Evolutionary conservation across 2,113 vertebrate species (phyloP), one percentile per base, ranked within the genome.

Genomic region (Larimichthys polyactis): DNA sequence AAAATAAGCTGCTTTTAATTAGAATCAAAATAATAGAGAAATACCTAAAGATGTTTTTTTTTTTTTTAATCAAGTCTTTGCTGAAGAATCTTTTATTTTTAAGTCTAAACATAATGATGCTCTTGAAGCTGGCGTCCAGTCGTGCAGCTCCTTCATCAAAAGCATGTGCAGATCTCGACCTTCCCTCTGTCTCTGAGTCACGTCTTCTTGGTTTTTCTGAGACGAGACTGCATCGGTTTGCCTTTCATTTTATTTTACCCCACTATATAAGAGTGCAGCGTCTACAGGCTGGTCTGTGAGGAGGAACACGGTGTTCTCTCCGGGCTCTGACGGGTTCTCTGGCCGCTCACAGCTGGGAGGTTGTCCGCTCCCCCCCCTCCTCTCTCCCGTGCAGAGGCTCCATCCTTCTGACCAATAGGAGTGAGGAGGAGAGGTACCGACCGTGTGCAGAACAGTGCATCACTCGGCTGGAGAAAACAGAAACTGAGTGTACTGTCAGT

Each of bases 261-360:
- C 54, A 17, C 51, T 8, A 9, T n/a, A 8, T 32, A 5, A 32
- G 32, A 36, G 27, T 20, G 69, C 19, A 19, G 64, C 55, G 22
- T 63, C 75, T 78, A 52, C 67, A 62, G 57, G 57, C 52, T 2
- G 46, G 15, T 64, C 14, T 29, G 64, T n/a, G 71, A 43, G 72
- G 72, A 68, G 85, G 88, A 90, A 87, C 85, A 86, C 78, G 0
- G 80, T 88, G 86, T 90, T 83, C 89, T 86, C 83, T 71, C 24
- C 58, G 68, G 70, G 72, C 78, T 83, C 58, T 59, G 62, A 22
- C n/a, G 19, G 77, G 49, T 81, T 82, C 69, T 82, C 73, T 58
- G 70, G 49, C n/a, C 22, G 76, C 74, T 85, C 55, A 19, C 49
- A 81, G 66, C 80, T 80, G 80, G 82, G 82, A 85, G 82, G 76